Conservation (phyloP, 2,113 vertebrate species). For the Paratilapia polleni region DNA sequence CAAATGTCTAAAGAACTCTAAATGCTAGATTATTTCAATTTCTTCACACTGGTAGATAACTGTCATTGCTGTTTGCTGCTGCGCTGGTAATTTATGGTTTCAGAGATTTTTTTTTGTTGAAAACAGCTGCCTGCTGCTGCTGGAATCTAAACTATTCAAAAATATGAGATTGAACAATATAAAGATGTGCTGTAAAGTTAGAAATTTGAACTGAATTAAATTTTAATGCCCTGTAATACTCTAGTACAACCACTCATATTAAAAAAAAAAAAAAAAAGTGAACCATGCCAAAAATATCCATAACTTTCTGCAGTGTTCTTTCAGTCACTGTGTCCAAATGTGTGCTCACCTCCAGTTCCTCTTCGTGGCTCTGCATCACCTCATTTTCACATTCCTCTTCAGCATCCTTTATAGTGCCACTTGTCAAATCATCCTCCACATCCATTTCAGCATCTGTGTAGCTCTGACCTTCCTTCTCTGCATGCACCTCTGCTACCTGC, state of each 20-base stretch:
- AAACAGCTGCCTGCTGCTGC: neutral
- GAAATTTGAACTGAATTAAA: neutral
- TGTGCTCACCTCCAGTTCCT: slow-evolving; percentile 29
- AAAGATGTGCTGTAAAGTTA: neutral
- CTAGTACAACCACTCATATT: neutral
- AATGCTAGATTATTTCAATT: neutral
- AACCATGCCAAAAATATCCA: neutral
- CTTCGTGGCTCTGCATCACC: neutral
- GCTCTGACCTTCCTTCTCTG: neutral
- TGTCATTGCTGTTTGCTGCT: neutral
- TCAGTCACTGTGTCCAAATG: neutral
- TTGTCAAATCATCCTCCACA: neutral
- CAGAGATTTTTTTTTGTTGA: no score
- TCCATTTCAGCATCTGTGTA: neutral
- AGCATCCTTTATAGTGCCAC: neutral
- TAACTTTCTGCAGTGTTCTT: no score
- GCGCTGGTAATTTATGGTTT: neutral
- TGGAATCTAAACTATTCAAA: neutral
- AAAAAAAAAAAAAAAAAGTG: neutral
- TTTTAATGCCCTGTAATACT: neutral
- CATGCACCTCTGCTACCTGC: neutral
- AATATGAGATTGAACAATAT: neutral
- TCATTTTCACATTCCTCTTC: neutral
- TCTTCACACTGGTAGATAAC: neutral
- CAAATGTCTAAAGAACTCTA: neutral